phyloP scores from a whole-genome alignment of 2,797 vertebrate genomes.

The Falco concolor region DNA sequence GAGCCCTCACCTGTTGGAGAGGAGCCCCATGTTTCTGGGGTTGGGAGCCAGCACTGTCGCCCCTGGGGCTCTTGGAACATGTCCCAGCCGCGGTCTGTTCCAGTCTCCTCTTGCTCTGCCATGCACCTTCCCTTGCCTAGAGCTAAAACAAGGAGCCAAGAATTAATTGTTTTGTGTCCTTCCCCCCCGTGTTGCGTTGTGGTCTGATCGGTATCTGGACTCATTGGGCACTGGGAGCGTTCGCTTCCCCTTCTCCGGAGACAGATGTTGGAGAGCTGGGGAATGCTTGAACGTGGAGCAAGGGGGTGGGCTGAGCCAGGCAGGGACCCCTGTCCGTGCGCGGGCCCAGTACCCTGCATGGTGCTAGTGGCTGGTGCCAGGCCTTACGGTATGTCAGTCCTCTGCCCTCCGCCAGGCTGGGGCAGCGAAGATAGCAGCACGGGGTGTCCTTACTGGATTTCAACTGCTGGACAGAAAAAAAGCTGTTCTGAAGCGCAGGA shows the following conservation, averaged over 20 bases:
- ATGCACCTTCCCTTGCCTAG: conserved; percentile 54
- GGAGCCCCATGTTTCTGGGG: conserved; percentile 28
- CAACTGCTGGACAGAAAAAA: neutral
- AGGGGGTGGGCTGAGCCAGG: neutral
- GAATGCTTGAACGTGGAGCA: neutral
- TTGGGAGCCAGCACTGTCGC: conserved; percentile 51
- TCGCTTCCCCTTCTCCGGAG: neutral
- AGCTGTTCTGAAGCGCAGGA: accelerated
- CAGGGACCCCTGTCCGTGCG: no score
- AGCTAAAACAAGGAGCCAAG: conserved; percentile 51
- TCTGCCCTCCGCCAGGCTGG: accelerated
- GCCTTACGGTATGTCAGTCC: accelerated
- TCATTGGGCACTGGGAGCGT: neutral
- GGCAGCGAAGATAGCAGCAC: no score
- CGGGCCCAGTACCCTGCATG: no score
- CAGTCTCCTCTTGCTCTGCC: conserved; percentile 7
- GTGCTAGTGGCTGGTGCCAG: no score
- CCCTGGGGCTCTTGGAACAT: conserved; percentile 61
- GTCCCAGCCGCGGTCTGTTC: conserved; percentile 41
- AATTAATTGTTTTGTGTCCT: conserved; percentile 44
- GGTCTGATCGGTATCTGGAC: conserved; percentile 47
- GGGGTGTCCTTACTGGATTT: accelerated
- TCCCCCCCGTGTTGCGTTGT: neutral
- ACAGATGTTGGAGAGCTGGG: neutral
- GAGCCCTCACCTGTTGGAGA: conserved; percentile 68